Evolutionary conservation across 2,797 vertebrate genomes (phyloP).

Genomic region (Enteromius fasciolatus): DNA sequence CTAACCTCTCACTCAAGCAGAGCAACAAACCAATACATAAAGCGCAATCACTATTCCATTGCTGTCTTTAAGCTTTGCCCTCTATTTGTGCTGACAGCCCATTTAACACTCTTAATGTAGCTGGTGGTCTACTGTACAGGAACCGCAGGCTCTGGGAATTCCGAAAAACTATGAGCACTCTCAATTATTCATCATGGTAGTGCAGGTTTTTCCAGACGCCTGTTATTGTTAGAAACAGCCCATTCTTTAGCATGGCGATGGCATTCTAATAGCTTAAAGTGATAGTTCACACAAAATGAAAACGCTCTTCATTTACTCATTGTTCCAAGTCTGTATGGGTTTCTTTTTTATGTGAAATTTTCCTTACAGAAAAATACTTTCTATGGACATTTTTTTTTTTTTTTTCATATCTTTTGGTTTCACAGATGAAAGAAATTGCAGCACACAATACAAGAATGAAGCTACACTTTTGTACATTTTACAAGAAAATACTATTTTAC

Average conservation of each 20-base stretch:
- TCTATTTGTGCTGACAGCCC: constrained; percentile 35
- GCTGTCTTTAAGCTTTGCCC: constrained; percentile 11
- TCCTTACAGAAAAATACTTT: neutral
- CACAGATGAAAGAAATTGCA: neutral
- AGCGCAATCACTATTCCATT: neutral
- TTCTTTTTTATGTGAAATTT: neutral
- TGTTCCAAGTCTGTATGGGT: neutral
- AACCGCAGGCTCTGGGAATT: neutral
- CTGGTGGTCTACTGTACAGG: constrained; percentile 6
- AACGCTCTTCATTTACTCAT: neutral
- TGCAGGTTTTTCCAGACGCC: constrained; percentile 17
- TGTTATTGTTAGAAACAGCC: constrained; percentile 21
- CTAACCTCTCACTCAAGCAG: constrained; percentile 3
- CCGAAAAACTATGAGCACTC: neutral
- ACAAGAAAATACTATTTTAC: neutral
- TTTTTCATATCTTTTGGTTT: neutral
- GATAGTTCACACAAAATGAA: neutral
- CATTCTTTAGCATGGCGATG: neutral
- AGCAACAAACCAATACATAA: neutral
- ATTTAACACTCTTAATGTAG: constrained; percentile 23
- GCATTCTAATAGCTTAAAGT: constrained; percentile 1
- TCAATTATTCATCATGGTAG: constrained; percentile 41
- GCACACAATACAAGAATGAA: neutral
- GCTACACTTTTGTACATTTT: neutral
- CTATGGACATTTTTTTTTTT: no score